A percentile compares a stretch with the other conserved stretches of the same genome.
These are phyloP conservation scores for Forpus xanthops DNA, from an alignment of 2,797 vertebrate genomes.

Conservation along the genomic window DNA sequence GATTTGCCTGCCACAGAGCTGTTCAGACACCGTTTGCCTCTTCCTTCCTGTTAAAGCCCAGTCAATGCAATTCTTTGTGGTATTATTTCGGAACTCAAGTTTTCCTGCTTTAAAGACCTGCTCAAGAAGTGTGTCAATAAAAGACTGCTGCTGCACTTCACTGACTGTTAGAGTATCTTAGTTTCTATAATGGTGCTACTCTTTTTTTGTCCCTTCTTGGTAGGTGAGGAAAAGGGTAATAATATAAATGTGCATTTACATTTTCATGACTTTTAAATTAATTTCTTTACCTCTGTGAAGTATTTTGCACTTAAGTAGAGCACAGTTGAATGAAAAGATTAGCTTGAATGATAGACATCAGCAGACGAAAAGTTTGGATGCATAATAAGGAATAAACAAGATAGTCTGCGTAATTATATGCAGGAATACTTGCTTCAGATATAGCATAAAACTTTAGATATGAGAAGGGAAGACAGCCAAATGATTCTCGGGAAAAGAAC, in stretches of 20 bases:
- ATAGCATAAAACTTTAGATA: background rate
- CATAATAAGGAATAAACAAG: background rate
- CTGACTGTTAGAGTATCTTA: background rate
- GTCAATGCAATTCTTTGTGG: background rate
- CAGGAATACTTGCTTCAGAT: background rate
- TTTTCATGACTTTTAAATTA: background rate
- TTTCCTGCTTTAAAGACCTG: background rate
- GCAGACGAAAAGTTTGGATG: background rate
- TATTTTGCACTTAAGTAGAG: background rate
- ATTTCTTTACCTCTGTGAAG: background rate
- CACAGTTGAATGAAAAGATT: background rate
- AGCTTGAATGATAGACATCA: background rate
- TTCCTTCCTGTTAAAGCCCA: background rate
- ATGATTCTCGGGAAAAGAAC: background rate
- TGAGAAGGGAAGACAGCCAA: background rate
- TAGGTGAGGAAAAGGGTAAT: background rate
- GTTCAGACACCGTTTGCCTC: background rate
- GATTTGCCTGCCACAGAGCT: background rate
- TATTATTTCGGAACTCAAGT: background rate
- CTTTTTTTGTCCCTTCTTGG: background rate
- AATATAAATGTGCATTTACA: background rate
- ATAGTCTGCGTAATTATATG: background rate
- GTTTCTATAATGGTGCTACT: background rate
- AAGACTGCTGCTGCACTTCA: background rate
- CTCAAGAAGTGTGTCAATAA: rapidly evolving